Percentiles rank a stretch among this genome's conserved stretches.
Evolutionary conservation across 1,140 invertebrate species (phyloP).

Genomic region (Ladona fulva): DNA sequence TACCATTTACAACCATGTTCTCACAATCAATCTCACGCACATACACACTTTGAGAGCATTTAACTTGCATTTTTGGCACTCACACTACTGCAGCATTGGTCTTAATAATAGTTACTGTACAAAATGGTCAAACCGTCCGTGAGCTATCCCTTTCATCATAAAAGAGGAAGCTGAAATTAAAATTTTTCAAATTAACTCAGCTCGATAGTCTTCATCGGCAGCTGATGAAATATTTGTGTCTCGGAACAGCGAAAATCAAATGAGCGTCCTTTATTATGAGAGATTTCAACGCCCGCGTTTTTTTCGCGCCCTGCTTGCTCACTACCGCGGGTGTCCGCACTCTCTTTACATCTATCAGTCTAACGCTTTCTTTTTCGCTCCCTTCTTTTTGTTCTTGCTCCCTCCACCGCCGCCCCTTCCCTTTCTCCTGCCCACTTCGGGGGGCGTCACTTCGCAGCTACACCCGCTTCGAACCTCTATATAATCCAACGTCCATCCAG

Average conservation of each 20-base stretch:
- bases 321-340: neutral
- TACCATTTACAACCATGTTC: neutral
- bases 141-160: too few relatives aligned
- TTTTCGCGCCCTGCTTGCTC: neutral
- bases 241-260: neutral
- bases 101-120: neutral
- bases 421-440: conserved; percentile 31
- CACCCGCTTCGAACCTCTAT: conserved; percentile 72
- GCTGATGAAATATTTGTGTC: too few relatives aligned
- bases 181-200: too few relatives aligned
- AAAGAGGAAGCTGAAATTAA: too few relatives aligned
- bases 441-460: conserved; percentile 57
- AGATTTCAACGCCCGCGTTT: neutral
- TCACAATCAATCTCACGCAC: neutral
- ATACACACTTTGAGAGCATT: neutral
- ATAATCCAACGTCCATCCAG: conserved; percentile 66
- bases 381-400: neutral
- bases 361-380: neutral
- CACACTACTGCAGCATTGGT: neutral
- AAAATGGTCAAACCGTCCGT: neutral
- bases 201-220: too few relatives aligned
- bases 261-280: neutral
- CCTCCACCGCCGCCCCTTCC: neutral
- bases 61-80: neutral
- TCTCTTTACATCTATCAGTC: neutral